Evolutionary conservation across 2,888 invertebrate species (phyloP), one percentile per base, ranked within the genome.

Genomic region (Rutpela maculata): DNA sequence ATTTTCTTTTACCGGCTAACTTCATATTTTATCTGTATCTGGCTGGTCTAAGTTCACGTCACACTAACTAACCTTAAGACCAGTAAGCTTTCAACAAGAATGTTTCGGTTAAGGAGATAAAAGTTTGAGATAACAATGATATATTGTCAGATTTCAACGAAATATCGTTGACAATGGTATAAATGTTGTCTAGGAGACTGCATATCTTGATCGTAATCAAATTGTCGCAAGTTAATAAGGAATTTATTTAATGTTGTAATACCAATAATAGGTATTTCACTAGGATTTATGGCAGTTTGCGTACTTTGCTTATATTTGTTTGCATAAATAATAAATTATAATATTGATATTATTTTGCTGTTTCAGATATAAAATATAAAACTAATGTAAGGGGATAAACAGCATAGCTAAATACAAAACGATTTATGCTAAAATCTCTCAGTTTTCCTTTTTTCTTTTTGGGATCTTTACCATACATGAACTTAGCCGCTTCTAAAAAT

Each of bases 101-200:
- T 35, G 38, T 35, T 63, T 35, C 31, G 35, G 15, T 63, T n/a
- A 35, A 35, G 31, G 15, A 31, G 63, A 63, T 63, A 63, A 26
- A 22, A 12, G 31, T 15, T n/a, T 9, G 35, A 10, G 60, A 63
- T 63, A 63, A 63, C 35, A 63, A 31, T 35, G 63, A 63, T 35
- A 63, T 35, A 63, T 63, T 63, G 63, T 63, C 63, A n/a, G 63
- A 18, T 31, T 63, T 63, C 38, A 63, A 31, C 31, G 12, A 35
- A 63, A 63, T 63, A 18, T 35, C 15, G 38, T 35, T 63, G 63
- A 63, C 35, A 63, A 11, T 22, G 17, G 17, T 11, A 35, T 35
- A n/a, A 35, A 22, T 38, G 31, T 9, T 17, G 1, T 35, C 17
- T 35, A 31, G 63, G 63, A 63, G 17, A 63, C 7, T 17, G 18